Evolutionary conservation across 1,140 invertebrate species (phyloP).

Genomic region (Cheumatopsyche charites): DNA sequence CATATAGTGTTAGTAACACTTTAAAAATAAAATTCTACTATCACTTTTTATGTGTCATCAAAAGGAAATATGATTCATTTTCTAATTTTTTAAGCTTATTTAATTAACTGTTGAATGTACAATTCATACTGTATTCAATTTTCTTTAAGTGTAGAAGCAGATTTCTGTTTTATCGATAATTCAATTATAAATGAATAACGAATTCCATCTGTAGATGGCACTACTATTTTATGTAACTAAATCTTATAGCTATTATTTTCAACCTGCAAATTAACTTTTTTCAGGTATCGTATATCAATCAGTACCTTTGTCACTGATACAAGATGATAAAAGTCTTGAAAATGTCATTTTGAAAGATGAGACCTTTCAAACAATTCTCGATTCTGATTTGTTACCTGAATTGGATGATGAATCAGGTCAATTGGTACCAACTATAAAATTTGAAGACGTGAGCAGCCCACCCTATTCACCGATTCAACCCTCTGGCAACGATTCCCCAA

Average conservation of each 20-base stretch:
- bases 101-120: too few species aligned
- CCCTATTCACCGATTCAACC: conserved; percentile 32
- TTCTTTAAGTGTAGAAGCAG: too few species aligned
- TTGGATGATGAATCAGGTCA: conserved; percentile 18
- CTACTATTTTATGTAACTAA: background rate
- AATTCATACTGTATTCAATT: too few species aligned
- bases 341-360: background rate
- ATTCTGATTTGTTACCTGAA: background rate
- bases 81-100: too few species aligned
- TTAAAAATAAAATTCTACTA: too few species aligned
- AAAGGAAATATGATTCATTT: too few species aligned
- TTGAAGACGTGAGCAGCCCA: conserved; percentile 32
- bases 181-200: too few species aligned
- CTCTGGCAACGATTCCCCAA: conserved; percentile 9
- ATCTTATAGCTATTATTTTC: too few species aligned
- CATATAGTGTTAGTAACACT: too few species aligned
- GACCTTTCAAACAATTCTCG: conserved; percentile 1
- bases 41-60: too few species aligned
- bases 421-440: conserved; percentile 25
- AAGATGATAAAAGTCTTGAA: conserved; percentile 36
- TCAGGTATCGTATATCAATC: conserved; percentile 42
- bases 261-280: conserved; percentile 9
- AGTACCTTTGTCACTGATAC: conserved; percentile 45
- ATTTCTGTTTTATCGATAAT: too few species aligned
- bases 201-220: background rate